Percentiles rank a stretch among this genome's conserved stretches.
Evolutionary conservation across 2,113 vertebrate genomes (phyloP).

Genomic region (Charina bottae): DNA sequence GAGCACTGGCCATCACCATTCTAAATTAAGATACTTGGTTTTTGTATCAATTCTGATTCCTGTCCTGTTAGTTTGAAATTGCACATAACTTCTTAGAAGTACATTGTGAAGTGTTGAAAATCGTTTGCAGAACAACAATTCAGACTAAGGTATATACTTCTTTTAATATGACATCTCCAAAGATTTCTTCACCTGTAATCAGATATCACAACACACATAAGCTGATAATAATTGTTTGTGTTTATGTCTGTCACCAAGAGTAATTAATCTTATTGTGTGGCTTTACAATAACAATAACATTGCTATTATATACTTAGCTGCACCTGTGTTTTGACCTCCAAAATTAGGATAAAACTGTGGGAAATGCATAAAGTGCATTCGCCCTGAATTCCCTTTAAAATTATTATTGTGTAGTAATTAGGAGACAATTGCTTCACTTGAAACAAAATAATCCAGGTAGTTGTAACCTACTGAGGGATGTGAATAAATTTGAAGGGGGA

Average conservation of each 20-base stretch:
- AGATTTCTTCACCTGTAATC: slow-evolving; percentile 46
- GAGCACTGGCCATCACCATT: slow-evolving; percentile 6
- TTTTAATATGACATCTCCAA: slow-evolving; percentile 41
- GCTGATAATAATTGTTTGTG: slow-evolving; percentile 53
- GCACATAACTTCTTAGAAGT: slow-evolving; percentile 42
- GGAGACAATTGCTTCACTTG: neutral
- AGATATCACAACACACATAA: slow-evolving; percentile 38
- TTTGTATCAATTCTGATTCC: neutral
- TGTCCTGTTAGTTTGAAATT: slow-evolving; percentile 22
- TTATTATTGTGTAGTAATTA: slow-evolving; percentile 10
- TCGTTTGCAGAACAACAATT: slow-evolving; percentile 27
- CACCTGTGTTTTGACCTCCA: slow-evolving; percentile 61
- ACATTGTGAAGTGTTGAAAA: slow-evolving; percentile 32
- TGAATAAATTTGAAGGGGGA: neutral
- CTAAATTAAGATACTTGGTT: neutral
- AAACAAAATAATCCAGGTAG: neutral
- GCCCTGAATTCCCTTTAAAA: slow-evolving; percentile 7
- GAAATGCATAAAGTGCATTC: neutral
- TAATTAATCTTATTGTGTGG: slow-evolving; percentile 60
- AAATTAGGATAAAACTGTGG: slow-evolving; percentile 38
- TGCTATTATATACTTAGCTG: slow-evolving; percentile 49
- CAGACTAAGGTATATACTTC: slow-evolving; percentile 7
- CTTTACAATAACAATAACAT: slow-evolving; percentile 52
- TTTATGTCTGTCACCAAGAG: slow-evolving; percentile 54
- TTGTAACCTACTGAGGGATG: neutral